Conservation (phyloP, 2,113 vertebrate genomes). For the Ifrita kowaldi region DNA sequence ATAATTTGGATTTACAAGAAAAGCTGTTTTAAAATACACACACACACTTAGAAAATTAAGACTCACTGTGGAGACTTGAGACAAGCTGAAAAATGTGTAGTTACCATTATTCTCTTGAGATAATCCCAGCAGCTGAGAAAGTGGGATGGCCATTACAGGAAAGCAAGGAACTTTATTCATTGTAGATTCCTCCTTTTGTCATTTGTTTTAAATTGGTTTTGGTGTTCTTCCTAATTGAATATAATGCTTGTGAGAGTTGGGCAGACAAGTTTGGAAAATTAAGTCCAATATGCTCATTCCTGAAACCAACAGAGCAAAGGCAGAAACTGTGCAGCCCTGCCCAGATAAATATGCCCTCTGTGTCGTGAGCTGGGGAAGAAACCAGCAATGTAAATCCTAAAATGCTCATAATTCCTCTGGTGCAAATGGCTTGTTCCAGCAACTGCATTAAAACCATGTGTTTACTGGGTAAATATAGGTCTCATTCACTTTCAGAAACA, state of each 20-base stretch:
- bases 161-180: background rate
- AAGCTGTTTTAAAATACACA: conserved; percentile 16
- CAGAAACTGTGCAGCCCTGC: background rate
- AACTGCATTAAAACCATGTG: background rate
- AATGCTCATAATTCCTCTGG: background rate
- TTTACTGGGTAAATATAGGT: background rate
- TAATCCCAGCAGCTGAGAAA: background rate
- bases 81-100: background rate
- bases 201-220: conserved; percentile 24
- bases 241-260: conserved; percentile 17
- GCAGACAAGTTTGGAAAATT: conserved; percentile 21
- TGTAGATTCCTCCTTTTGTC: background rate
- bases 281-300: background rate
- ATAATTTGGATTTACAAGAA: background rate
- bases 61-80: background rate
- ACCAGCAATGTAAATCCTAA: background rate
- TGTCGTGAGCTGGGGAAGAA: background rate
- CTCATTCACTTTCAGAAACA: background rate
- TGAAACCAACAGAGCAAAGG: background rate
- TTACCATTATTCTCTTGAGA: background rate
- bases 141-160: background rate
- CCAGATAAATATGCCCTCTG: background rate
- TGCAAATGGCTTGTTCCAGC: background rate
- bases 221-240: conserved; percentile 33
- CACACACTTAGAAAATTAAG: background rate